Evolutionary conservation across 35 echinoderm and acorn worm genomes (phyloP).

Genomic region (Hemicentrotus pulcherrimus): DNA sequence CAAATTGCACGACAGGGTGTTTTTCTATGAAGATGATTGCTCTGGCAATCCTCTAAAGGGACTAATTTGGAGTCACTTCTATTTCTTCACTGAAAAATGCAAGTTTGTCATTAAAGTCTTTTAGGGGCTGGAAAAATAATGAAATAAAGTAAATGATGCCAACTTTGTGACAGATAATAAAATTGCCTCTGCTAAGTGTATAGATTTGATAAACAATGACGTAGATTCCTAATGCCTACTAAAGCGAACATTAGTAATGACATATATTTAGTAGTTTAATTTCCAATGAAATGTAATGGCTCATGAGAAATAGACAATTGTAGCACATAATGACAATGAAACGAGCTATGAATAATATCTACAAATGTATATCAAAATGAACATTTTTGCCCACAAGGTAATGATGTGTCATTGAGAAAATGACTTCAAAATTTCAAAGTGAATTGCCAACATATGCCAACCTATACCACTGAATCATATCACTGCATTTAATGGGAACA

Average conservation of each 20-base stretch:
- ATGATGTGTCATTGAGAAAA: neutral
- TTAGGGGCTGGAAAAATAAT: neutral
- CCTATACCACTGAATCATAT: too few species aligned
- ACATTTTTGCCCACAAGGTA: neutral
- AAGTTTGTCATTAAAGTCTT: neutral
- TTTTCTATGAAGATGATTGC: conserved; percentile 3
- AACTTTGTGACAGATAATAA: neutral
- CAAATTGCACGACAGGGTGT: neutral
- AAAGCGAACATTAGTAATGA: neutral
- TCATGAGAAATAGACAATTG: neutral
- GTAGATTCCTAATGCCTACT: neutral
- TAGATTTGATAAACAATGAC: neutral
- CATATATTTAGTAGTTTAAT: neutral
- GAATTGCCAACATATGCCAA: neutral
- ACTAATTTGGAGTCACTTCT: neutral
- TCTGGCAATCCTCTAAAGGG: neutral
- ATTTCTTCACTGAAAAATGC: neutral
- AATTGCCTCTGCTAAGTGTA: neutral
- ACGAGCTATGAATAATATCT: neutral
- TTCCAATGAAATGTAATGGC: neutral
- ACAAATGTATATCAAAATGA: neutral
- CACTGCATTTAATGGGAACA: too few species aligned
- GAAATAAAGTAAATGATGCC: neutral
- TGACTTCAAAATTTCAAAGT: neutral
- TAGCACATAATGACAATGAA: neutral